Percentiles rank a stretch among this genome's conserved stretches.
Conservation (phyloP, 2,113 vertebrate genomes). For the Campylorhamphus procurvoides region DNA sequence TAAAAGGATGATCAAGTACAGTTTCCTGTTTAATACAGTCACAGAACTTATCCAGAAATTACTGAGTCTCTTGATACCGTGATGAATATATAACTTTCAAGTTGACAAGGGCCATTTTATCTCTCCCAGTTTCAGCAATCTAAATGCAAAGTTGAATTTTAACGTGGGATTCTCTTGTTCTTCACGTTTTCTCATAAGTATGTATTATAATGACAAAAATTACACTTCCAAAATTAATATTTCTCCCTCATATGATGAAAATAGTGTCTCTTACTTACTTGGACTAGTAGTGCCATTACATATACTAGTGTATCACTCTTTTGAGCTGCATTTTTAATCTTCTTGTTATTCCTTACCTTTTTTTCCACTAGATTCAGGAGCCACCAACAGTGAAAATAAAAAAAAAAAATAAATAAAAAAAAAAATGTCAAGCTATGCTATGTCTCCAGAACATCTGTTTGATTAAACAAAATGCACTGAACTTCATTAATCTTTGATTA, state of each 20-base stretch:
- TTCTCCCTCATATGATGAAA: background rate
- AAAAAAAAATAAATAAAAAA: too few species aligned
- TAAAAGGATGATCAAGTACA: background rate
- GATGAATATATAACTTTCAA: background rate
- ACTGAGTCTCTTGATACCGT: background rate
- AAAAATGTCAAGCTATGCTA: background rate
- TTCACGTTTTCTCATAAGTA: background rate
- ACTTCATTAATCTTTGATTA: background rate
- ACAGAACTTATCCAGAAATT: background rate
- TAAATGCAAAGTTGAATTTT: background rate
- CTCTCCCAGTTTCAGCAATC: background rate
- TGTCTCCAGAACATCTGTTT: background rate
- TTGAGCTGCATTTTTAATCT: background rate
- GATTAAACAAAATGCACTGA: background rate
- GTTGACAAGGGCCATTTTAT: background rate
- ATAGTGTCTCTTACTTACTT: background rate
- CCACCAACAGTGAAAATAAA: background rate
- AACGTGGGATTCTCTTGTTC: background rate
- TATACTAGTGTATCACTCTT: background rate
- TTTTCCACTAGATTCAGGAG: background rate
- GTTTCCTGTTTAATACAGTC: background rate
- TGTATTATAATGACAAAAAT: background rate
- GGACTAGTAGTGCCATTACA: background rate
- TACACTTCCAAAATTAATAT: background rate
- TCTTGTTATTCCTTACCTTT: background rate